These are phyloP conservation scores for Zaprionus capensis DNA, from an alignment of 1,140 invertebrate species.

Conservation along the genomic window DNA sequence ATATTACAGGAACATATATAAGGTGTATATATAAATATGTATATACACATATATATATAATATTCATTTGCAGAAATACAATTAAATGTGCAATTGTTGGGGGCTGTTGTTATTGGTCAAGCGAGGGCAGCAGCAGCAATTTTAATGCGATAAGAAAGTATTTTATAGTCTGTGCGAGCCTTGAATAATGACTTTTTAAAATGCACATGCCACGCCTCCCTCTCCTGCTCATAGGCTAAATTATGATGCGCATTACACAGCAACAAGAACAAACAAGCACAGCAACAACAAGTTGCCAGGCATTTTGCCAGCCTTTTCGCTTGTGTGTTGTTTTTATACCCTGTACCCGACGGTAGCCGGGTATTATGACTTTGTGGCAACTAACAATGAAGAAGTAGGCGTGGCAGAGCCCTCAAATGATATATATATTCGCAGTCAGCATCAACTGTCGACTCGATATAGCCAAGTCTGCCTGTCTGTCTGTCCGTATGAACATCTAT, in stretches of 20 bases:
- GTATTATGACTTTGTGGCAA: no score
- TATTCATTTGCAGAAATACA: not conserved
- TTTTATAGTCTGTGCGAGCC: slow-evolving; percentile 26
- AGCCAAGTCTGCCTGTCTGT: no score
- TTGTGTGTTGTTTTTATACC: not conserved
- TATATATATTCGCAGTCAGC: no score
- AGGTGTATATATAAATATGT: not conserved
- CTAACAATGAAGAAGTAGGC: no score
- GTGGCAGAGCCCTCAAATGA: no score
- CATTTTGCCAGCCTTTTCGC: not conserved
- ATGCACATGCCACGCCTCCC: not conserved
- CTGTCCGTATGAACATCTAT: no score
- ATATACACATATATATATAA: not conserved
- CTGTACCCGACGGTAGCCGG: no score
- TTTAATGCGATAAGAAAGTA: slow-evolving; percentile 44
- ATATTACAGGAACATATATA: not conserved
- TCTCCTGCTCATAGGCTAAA: slow-evolving; percentile 14
- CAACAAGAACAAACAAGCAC: slow-evolving; percentile 3
- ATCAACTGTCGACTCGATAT: no score
- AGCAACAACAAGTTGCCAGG: slow-evolving; percentile 5
- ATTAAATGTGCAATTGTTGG: not conserved
- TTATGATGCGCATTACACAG: slow-evolving; percentile 34
- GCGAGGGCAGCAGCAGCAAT: not conserved
- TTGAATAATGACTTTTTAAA: slow-evolving; percentile 34
- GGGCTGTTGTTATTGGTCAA: not conserved